These are phyloP conservation scores for Frieseomelitta varia DNA, from an alignment of 1,140 invertebrate species.

Conservation along the genomic window DNA sequence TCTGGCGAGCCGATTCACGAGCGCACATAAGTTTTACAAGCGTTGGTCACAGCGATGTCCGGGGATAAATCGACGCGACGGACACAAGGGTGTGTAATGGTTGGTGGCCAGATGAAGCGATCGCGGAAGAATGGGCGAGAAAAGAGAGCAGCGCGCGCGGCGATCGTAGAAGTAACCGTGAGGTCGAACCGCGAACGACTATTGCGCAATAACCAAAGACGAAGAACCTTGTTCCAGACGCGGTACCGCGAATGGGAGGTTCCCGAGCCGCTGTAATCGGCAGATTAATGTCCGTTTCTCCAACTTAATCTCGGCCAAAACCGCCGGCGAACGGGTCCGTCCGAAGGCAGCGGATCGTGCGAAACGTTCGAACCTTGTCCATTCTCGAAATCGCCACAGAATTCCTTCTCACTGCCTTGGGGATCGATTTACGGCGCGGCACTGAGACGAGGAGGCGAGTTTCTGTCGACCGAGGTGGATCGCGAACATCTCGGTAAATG, in stretches of 20 bases:
- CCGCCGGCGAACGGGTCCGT: constrained; percentile 31
- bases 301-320: constrained; percentile 64
- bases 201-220: constrained; percentile 79
- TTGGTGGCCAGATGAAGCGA: not conserved
- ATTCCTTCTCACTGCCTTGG: not conserved
- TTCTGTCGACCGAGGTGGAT: no score
- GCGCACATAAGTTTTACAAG: not conserved
- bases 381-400: constrained; percentile 25
- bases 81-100: not conserved
- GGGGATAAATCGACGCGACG: not conserved
- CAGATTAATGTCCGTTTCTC: constrained; percentile 79
- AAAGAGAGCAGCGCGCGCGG: constrained; percentile 37
- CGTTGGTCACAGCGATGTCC: not conserved
- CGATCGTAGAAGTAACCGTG: constrained; percentile 42
- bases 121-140: constrained; percentile 1
- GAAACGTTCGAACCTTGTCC: constrained; percentile 15
- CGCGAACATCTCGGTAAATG: no score
- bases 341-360: not conserved
- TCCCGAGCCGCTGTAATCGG: constrained; percentile 79
- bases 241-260: constrained; percentile 79
- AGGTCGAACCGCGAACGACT: constrained; percentile 67
- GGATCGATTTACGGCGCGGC: constrained; percentile 45
- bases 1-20: no score
- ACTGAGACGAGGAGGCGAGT: no score
- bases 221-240: constrained; percentile 75